phyloP scores from a whole-genome alignment of 2,888 invertebrate species.

The Itoplectis maculator region DNA sequence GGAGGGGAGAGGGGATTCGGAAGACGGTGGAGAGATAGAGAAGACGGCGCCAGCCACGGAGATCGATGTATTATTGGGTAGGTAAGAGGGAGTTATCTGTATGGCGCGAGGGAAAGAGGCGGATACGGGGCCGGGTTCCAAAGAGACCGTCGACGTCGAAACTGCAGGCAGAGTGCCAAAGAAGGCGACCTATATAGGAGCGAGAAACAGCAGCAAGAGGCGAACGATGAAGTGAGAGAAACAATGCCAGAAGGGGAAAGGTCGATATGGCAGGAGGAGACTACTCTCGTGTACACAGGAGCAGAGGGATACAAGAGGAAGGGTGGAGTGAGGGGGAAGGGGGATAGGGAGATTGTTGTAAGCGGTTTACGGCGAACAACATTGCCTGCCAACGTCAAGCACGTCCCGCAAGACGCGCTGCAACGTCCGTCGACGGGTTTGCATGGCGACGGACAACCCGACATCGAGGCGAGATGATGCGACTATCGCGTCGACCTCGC shows the following conservation, averaged over 20 bases:
- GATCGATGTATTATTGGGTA: not conserved
- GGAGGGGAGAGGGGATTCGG: not conserved
- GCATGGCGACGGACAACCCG: conserved; percentile 41
- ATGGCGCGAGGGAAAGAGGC: conserved; percentile 9
- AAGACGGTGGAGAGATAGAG: not conserved
- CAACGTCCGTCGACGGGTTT: conserved; percentile 17
- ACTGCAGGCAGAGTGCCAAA: conserved; percentile 25
- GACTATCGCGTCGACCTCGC: conserved; percentile 36
- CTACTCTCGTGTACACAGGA: conserved; percentile 43
- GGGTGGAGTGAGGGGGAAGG: no score
- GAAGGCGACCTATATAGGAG: conserved; percentile 25
- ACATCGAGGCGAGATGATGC: conserved; percentile 25
- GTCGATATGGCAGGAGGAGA: conserved; percentile 16
- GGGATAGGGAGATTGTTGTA: conserved; percentile 67
- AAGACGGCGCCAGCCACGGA: not conserved
- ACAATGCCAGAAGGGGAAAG: conserved; percentile 14
- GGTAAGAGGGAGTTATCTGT: conserved; percentile 13
- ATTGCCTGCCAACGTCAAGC: conserved; percentile 58
- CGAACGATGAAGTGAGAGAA: conserved; percentile 44
- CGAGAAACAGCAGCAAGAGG: conserved; percentile 38
- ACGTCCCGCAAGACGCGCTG: conserved; percentile 34
- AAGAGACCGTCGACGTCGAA: conserved; percentile 20
- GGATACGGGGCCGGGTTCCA: conserved; percentile 3
- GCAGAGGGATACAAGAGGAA: conserved; percentile 33
- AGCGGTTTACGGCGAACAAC: conserved; percentile 69